These are phyloP conservation scores for Hirtodrosophila duncani DNA, from an alignment of 2,888 invertebrate species.

Conservation along the genomic window DNA sequence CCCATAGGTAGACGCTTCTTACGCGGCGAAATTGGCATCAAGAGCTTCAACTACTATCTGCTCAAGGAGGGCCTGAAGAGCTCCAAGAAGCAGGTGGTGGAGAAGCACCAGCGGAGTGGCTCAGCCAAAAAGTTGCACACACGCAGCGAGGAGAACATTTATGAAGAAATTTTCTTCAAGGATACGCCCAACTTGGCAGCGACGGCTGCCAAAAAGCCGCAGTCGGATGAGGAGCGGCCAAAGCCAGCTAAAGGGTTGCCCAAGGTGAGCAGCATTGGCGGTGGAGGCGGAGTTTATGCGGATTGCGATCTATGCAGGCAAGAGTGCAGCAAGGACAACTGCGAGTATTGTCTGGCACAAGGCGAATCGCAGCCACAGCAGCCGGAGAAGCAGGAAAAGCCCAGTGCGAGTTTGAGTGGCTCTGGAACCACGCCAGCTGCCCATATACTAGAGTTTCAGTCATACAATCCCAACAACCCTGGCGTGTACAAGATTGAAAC, in stretches of 20 bases:
- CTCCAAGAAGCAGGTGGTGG: constrained; percentile 75
- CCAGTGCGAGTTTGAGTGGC: no score
- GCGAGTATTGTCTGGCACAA: constrained; percentile 71
- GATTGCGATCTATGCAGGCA: constrained; percentile 78
- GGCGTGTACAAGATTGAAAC: constrained; percentile 78
- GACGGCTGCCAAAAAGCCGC: constrained; percentile 18
- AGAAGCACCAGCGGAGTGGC: constrained; percentile 66
- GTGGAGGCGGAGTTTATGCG: constrained; percentile 50
- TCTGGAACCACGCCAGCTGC: constrained; percentile 48
- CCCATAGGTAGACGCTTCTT: constrained; percentile 77
- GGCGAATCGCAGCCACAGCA: constrained; percentile 19
- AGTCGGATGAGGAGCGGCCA: constrained; percentile 15
- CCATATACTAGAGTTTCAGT: constrained; percentile 78
- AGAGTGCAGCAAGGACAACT: constrained; percentile 76
- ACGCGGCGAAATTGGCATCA: constrained; percentile 78
- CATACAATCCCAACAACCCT: constrained; percentile 78
- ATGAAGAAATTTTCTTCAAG: constrained; percentile 78
- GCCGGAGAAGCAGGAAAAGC: constrained; percentile 9
- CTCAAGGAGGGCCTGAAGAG: constrained; percentile 78
- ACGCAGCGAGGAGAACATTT: constrained; percentile 78
- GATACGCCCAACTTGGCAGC: constrained; percentile 54
- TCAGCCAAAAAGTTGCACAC: constrained; percentile 61
- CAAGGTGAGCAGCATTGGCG: constrained; percentile 16
- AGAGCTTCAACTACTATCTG: constrained; percentile 78
- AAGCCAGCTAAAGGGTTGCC: constrained; percentile 5